phyloP scores from a whole-genome alignment of 2,888 invertebrate genomes.

The Cosmia trapezina region DNA sequence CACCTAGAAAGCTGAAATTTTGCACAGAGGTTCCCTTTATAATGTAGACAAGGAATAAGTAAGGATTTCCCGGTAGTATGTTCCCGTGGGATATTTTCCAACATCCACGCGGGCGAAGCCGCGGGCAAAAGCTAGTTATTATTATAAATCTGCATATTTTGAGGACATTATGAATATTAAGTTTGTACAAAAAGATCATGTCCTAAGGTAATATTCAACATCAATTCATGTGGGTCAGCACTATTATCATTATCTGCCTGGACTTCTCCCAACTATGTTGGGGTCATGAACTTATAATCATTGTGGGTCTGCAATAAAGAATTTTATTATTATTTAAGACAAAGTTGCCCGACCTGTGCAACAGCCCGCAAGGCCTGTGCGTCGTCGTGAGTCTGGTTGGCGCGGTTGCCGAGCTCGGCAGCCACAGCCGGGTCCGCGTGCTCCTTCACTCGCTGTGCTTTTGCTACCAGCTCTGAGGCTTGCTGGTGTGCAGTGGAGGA shows the following conservation, averaged over 20 bases:
- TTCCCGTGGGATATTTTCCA: too few species aligned
- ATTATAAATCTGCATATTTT: background rate
- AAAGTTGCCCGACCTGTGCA: slow-evolving; percentile 55
- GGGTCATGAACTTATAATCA: too few species aligned
- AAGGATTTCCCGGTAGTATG: too few species aligned
- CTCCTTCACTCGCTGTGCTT: slow-evolving; percentile 66
- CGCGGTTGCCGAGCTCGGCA: slow-evolving; percentile 59
- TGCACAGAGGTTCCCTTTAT: too few species aligned
- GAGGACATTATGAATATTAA: background rate
- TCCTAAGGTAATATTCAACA: too few species aligned
- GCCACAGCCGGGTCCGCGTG: slow-evolving; percentile 46
- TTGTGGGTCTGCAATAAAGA: background rate
- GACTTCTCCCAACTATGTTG: background rate
- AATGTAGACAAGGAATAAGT: too few species aligned
- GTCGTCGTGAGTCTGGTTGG: slow-evolving; percentile 59
- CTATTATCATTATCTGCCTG: background rate
- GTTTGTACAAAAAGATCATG: too few species aligned
- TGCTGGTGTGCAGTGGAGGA: slow-evolving; percentile 69
- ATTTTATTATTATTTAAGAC: background rate
- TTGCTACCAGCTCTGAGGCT: slow-evolving; percentile 67
- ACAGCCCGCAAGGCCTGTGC: slow-evolving; percentile 67
- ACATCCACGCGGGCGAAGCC: too few species aligned
- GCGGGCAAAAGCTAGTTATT: too few species aligned
- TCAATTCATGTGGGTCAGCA: background rate
- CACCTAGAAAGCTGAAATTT: too few species aligned